Evolutionary conservation across 1,140 invertebrate genomes (phyloP).

Genomic region (Meteorus sp.): DNA sequence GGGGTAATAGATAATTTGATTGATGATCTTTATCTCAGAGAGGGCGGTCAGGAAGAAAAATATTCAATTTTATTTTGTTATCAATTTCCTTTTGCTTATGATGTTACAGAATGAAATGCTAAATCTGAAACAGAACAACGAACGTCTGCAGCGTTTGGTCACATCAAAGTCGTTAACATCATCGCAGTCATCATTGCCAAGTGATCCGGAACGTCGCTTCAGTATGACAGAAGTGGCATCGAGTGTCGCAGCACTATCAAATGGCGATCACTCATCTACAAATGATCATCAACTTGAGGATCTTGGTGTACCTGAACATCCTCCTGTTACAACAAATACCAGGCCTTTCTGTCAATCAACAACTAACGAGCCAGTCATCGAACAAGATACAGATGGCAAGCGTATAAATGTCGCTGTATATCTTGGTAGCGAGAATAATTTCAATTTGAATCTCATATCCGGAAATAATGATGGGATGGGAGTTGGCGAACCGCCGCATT

Average conservation of each 20-base stretch:
- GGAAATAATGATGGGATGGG: conserved; percentile 51
- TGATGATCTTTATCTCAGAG: too few species aligned
- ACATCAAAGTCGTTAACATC: conserved; percentile 79
- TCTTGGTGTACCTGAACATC: conserved; percentile 58
- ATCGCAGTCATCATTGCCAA: conserved; percentile 74
- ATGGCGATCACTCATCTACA: conserved; percentile 48
- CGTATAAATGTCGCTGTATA: conserved; percentile 82
- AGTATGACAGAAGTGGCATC: conserved; percentile 62
- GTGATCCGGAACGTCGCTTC: conserved; percentile 62
- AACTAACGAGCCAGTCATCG: conserved; percentile 55
- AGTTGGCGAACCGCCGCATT: conserved; percentile 63
- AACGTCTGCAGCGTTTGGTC: conserved; percentile 86
- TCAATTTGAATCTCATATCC: conserved; percentile 58
- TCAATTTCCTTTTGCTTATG: background rate
- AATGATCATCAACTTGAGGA: conserved; percentile 57
- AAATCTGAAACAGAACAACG: conserved; percentile 95
- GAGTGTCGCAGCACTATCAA: conserved; percentile 51
- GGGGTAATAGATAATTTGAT: background rate
- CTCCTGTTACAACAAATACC: conserved; percentile 56
- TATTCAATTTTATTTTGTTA: too few species aligned
- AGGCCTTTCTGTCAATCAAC: conserved; percentile 59
- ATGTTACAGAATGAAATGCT: conserved; percentile 87
- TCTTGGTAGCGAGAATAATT: conserved; percentile 78
- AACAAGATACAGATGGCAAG: conserved; percentile 82
- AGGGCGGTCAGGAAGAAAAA: too few species aligned